Percentiles rank a stretch among this genome's conserved stretches.
Conservation (phyloP, 2,797 vertebrate genomes). For the Pelobates cultripes region DNA sequence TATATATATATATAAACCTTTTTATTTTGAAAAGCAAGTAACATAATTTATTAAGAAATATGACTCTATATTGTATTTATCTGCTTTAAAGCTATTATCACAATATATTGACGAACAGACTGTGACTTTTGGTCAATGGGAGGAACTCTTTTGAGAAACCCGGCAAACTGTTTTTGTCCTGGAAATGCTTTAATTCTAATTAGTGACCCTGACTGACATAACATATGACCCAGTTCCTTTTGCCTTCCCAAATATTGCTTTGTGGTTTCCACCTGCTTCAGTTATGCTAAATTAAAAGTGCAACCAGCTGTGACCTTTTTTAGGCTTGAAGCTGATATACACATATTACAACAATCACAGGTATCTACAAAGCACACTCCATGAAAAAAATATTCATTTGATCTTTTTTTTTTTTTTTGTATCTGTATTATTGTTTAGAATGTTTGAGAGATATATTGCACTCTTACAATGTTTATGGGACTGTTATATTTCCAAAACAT, state of each 20-base stretch:
- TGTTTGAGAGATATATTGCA: too few relatives aligned
- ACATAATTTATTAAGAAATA: too few relatives aligned
- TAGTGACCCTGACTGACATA: constrained; percentile 11
- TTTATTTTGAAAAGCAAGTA: too few relatives aligned
- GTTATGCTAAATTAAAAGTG: background rate
- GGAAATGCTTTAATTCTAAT: constrained; percentile 1
- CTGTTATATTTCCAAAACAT: background rate
- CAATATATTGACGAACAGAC: too few relatives aligned
- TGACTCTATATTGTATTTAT: too few relatives aligned
- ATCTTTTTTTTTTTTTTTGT: background rate
- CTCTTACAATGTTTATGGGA: background rate
- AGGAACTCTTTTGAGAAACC: too few relatives aligned
- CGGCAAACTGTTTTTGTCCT: background rate
- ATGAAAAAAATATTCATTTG: background rate
- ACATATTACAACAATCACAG: background rate
- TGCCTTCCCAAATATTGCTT: background rate
- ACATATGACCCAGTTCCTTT: background rate
- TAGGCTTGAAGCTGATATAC: background rate
- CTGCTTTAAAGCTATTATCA: too few relatives aligned
- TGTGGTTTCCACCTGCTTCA: constrained; percentile 9
- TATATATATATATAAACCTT: too few relatives aligned
- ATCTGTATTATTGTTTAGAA: too few relatives aligned
- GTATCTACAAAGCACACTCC: background rate
- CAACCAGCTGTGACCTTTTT: constrained; percentile 15
- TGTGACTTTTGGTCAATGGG: too few relatives aligned